Evolutionary conservation across 1,140 invertebrate species (phyloP).

Genomic region (Aphis craccivora): DNA sequence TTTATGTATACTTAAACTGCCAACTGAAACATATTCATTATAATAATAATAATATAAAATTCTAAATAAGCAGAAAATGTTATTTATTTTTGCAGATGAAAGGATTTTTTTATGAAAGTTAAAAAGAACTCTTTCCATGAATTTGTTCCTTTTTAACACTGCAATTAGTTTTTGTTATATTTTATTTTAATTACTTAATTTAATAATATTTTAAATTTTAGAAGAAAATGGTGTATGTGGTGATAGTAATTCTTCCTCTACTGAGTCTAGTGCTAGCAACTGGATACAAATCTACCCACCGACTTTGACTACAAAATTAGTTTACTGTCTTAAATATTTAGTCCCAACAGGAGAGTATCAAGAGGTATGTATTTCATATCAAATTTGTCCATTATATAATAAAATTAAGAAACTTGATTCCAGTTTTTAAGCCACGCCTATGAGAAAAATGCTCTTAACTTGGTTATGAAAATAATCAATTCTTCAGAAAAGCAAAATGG

Average conservation of each 20-base stretch:
- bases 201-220: slow-evolving; percentile 1
- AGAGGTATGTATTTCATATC: slow-evolving; percentile 70
- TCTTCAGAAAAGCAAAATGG: slow-evolving; percentile 85
- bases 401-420: slow-evolving; percentile 61
- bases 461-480: slow-evolving; percentile 92
- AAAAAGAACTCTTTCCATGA: not conserved
- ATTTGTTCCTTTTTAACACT: not conserved
- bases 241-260: slow-evolving; percentile 80
- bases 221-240: slow-evolving; percentile 46
- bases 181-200: not conserved
- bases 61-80: not conserved
- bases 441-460: slow-evolving; percentile 86
- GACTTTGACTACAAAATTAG: slow-evolving; percentile 84
- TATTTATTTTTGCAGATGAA: not conserved
- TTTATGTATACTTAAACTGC: not conserved
- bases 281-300: slow-evolving; percentile 86
- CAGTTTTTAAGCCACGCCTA: slow-evolving; percentile 89
- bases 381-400: not conserved
- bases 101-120: not conserved
- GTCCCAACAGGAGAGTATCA: slow-evolving; percentile 97
- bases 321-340: slow-evolving; percentile 90
- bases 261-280: slow-evolving; percentile 87
- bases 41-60: not conserved
- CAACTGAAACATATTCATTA: too few relatives aligned
- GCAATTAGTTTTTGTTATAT: not conserved